phyloP scores from a whole-genome alignment of 2,113 vertebrate species.

The Sceloporus tristichus region DNA sequence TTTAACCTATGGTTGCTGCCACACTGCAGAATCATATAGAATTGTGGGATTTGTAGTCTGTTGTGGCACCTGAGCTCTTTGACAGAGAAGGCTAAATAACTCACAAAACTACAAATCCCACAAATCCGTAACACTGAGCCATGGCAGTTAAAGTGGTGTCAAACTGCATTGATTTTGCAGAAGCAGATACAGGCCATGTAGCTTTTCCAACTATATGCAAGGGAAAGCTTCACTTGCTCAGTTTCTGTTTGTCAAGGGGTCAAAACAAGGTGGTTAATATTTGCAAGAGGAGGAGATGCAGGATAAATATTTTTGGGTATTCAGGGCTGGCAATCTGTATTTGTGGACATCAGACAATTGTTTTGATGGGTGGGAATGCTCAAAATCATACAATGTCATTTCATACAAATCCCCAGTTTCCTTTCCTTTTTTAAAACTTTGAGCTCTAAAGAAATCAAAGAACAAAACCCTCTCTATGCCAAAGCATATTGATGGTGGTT shows the following conservation, averaged over 20 bases:
- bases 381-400: background rate
- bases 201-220: background rate
- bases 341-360: background rate
- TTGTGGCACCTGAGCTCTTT: too few species aligned
- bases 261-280: too few species aligned
- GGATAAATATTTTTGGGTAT: background rate
- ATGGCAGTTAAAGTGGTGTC: too few species aligned
- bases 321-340: background rate
- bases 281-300: background rate
- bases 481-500: conserved; percentile 16
- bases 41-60: too few species aligned
- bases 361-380: background rate
- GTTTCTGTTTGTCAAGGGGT: too few species aligned
- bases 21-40: too few species aligned
- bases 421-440: background rate
- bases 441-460: background rate
- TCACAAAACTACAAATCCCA: too few species aligned
- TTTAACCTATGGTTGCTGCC: too few species aligned
- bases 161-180: too few species aligned
- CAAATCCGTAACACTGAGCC: too few species aligned
- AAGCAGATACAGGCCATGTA: background rate
- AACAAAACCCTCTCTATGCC: conserved; percentile 13
- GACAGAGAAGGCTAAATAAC: too few species aligned
- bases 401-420: background rate
- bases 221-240: background rate